A percentile compares a stretch with the other conserved stretches of the same genome.
Evolutionary conservation across 2,888 invertebrate genomes (phyloP).

Genomic region (Merodon equestris): DNA sequence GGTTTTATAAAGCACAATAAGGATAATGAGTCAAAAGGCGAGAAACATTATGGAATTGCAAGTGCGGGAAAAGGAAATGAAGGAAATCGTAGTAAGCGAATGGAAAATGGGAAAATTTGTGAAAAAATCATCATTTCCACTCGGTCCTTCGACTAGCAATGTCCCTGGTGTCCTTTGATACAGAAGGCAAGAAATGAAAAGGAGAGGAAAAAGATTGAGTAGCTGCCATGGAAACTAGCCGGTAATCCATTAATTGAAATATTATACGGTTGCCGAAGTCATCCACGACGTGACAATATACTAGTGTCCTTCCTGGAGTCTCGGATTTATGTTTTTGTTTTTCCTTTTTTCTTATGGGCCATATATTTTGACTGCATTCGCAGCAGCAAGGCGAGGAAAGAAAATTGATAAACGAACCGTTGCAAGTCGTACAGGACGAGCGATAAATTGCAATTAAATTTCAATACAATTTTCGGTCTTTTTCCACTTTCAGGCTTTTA

Average conservation of each 20-base stretch:
- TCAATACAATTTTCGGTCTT: neutral
- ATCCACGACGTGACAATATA: conserved; percentile 12
- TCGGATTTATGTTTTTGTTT: neutral
- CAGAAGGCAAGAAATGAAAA: neutral
- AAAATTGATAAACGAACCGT: neutral
- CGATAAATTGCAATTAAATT: conserved; percentile 45
- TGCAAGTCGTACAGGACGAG: no score
- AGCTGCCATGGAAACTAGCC: conserved; percentile 26
- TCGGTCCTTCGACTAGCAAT: neutral
- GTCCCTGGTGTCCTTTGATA: no score
- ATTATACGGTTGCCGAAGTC: conserved; percentile 16
- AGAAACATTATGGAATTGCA: no score
- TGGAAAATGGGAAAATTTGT: conserved; percentile 17
- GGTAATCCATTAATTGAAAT: conserved; percentile 49
- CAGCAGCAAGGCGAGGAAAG: neutral
- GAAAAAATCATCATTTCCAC: conserved; percentile 21
- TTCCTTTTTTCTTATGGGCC: conserved; percentile 19
- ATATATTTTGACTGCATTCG: neutral
- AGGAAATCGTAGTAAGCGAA: conserved; percentile 14
- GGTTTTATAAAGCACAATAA: neutral
- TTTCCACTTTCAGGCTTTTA: neutral
- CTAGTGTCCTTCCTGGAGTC: conserved; percentile 11
- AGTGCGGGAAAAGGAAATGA: conserved; percentile 14
- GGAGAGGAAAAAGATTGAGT: neutral
- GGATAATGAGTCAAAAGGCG: conserved; percentile 34